Conservation (phyloP, 2,113 vertebrate species). For the Stomatorhinus ivindoensis region DNA sequence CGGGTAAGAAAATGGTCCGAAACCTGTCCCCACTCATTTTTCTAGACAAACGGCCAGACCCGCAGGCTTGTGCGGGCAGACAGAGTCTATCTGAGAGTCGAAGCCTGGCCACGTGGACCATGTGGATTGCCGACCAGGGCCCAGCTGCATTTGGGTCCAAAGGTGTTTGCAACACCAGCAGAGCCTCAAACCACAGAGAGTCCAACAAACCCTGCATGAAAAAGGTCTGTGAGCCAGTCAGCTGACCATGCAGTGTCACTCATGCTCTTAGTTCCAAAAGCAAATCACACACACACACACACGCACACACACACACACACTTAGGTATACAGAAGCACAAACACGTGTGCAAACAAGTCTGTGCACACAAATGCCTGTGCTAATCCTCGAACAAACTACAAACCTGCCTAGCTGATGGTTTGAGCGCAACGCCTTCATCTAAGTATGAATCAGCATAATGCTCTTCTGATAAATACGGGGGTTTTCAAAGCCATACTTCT, state of each 20-base stretch:
- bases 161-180: not conserved
- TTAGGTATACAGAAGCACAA: not conserved
- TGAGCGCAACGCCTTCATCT: not conserved
- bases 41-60: not conserved
- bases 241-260: not conserved
- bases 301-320: constrained; percentile 32
- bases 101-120: not conserved
- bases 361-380: not conserved
- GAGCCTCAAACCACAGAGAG: not conserved
- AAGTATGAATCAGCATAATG: not conserved
- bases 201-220: not conserved
- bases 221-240: not conserved
- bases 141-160: not conserved
- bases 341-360: not conserved
- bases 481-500: not conserved
- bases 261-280: not conserved
- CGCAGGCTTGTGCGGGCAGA: not conserved
- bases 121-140: not conserved
- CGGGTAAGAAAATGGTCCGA: not conserved
- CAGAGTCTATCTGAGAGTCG: not conserved
- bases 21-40: not conserved
- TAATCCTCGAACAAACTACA: not conserved
- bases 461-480: not conserved
- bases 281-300: constrained; percentile 39
- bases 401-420: not conserved